A percentile compares a stretch with the other conserved stretches of the same genome.
Conservation (phyloP, 2,113 vertebrate species). For the Hoplias malabaricus region DNA sequence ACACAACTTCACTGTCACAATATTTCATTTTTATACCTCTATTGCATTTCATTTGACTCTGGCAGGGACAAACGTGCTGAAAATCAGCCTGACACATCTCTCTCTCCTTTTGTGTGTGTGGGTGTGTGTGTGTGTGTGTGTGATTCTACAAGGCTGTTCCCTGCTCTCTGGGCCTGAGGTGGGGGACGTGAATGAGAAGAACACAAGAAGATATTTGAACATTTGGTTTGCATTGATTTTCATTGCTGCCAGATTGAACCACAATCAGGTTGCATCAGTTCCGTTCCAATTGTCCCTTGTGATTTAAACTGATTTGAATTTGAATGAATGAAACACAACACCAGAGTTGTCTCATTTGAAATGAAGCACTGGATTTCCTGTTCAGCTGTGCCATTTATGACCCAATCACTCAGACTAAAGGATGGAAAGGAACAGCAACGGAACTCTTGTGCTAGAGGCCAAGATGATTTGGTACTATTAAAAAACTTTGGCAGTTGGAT, state of each 20-base stretch:
- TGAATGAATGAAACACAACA: background rate
- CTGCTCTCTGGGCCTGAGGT: background rate
- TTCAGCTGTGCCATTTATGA: background rate
- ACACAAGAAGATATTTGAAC: background rate
- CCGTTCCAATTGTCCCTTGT: background rate
- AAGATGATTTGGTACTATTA: background rate
- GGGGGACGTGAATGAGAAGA: background rate
- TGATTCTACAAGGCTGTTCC: background rate
- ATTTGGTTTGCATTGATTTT: constrained; percentile 17
- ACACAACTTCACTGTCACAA: background rate
- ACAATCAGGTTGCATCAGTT: constrained; percentile 1
- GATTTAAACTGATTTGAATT: constrained; percentile 30
- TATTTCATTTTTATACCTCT: background rate
- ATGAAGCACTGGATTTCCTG: background rate
- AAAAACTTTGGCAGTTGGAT: background rate
- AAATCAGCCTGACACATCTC: background rate
- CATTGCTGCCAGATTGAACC: background rate
- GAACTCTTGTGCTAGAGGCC: constrained; percentile 4
- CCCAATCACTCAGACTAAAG: background rate
- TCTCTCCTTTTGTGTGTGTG: too few relatives aligned
- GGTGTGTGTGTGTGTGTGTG: background rate
- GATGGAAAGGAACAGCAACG: background rate
- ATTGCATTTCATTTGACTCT: background rate
- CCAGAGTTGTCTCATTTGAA: background rate
- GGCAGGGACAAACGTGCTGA: background rate